Evolutionary conservation across 2,797 vertebrate genomes (phyloP).

Genomic region (Alca torda): DNA sequence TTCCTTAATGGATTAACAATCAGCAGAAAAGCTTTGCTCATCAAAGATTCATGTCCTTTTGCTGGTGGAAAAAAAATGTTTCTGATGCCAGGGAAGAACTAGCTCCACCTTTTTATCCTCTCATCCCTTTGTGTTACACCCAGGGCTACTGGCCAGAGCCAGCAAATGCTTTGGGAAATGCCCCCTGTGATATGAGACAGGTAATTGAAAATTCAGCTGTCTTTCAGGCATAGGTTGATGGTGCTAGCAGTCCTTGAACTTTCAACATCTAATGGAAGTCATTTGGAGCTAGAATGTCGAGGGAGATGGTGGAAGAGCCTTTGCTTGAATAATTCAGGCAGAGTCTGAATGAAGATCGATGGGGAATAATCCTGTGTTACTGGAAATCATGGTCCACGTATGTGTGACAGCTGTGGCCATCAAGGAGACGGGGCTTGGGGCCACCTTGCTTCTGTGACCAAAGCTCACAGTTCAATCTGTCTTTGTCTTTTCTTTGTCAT

Average conservation of each 20-base stretch:
- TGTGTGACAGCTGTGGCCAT: neutral
- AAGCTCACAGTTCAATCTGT: neutral
- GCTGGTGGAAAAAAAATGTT: neutral
- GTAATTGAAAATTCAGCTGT: neutral
- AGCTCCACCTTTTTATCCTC: neutral
- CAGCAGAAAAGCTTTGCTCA: neutral
- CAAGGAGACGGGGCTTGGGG: neutral
- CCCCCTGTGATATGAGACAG: neutral
- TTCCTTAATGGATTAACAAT: neutral
- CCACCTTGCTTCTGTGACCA: neutral
- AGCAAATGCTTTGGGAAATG: neutral
- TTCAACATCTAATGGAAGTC: neutral
- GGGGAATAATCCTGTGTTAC: neutral
- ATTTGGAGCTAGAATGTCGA: neutral
- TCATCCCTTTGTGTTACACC: neutral
- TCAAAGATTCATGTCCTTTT: neutral
- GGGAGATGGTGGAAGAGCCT: neutral
- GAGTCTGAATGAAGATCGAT: neutral
- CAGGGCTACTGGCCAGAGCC: neutral
- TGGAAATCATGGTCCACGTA: neutral
- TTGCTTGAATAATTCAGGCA: conserved; percentile 1
- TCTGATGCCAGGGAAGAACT: neutral
- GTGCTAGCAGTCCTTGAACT: neutral
- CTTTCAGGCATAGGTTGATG: fast-evolving
- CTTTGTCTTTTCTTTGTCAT: neutral